Conservation (phyloP, 2,888 invertebrate species). For the Pammene fasciana region DNA sequence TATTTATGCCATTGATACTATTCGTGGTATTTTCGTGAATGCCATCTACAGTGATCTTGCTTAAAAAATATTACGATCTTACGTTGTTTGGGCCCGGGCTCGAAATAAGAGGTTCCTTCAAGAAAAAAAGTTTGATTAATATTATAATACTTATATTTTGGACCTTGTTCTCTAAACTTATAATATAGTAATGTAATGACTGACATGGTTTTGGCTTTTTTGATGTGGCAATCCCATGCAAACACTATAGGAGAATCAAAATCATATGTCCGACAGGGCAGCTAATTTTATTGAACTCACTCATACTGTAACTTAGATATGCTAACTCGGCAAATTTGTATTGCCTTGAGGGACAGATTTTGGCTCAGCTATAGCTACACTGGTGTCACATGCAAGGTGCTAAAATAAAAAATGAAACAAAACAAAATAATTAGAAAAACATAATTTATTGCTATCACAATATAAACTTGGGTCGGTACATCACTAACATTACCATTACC, state of each 20-base stretch:
- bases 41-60: conserved; percentile 47
- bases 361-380: conserved; percentile 50
- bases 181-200: conserved; percentile 22
- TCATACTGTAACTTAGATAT: neutral
- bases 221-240: conserved; percentile 23
- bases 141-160: conserved; percentile 66
- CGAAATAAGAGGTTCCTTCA: conserved; percentile 69
- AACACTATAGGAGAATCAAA: neutral
- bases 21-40: conserved; percentile 32
- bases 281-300: neutral
- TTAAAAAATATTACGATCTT: conserved; percentile 55
- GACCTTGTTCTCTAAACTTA: conserved; percentile 60
- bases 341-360: neutral
- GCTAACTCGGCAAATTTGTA: neutral
- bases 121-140: conserved; percentile 55
- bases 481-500: conserved; percentile 61
- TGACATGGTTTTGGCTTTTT: conserved; percentile 29
- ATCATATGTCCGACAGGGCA: neutral
- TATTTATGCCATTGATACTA: conserved; percentile 17
- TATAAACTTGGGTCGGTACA: conserved; percentile 61
- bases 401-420: conserved; percentile 73
- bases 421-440: conserved; percentile 67
- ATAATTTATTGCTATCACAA: conserved; percentile 78
- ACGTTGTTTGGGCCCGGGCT: conserved; percentile 71
- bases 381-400: conserved; percentile 66